Evolutionary conservation across 2,797 vertebrate species (phyloP), one percentile per base, ranked within the genome.

Genomic region (Momotus momota): DNA sequence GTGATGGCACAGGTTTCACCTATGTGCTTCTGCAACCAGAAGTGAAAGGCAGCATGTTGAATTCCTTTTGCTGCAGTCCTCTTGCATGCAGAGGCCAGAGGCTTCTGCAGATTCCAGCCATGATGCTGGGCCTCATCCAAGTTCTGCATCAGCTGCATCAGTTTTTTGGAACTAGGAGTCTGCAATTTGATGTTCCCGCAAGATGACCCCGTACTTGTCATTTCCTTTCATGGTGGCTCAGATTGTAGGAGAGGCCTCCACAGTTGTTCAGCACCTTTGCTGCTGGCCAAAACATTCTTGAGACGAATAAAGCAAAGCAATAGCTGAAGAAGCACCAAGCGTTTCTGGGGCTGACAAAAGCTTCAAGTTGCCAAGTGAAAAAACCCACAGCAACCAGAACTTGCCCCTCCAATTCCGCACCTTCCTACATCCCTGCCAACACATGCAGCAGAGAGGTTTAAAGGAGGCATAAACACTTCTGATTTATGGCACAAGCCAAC

Each of bases 351-450:
- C 55, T 88, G 87, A 90, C 52, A 79, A 79, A 93, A 95, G 52
- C 77, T 93, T 90, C 49, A 58, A 77, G 45, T 67, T 86, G 66
- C 64, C 77, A 92, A 90, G 55, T 70, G 51, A 90, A 79, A 88
- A 95, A 96, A 43, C 74, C 48, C 67, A 65, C 74, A 88, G 83
- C 60, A 93, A 79, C 16, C 26, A 65, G 55, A 66, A 69, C 35
- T 82, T 96, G 83, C 83, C 86, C 91, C 40, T 94, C 27, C 58
- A 52, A 21, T 93, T 70, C 88, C 70, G 58, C 92, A 69, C 84
- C 88, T 93, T 94, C 91, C 87, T 85, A 94, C 93, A 84, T 64
- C 91, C 67, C 81, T 95, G 93, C 82, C 84, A 84, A 94, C 81
- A 84, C 75, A 16, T 57, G 55, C 18, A 84, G 75, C 77, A 45